Base-by-base conservation (phyloP, 2,113 vertebrate species). In the Pogona vitticeps region DNA sequence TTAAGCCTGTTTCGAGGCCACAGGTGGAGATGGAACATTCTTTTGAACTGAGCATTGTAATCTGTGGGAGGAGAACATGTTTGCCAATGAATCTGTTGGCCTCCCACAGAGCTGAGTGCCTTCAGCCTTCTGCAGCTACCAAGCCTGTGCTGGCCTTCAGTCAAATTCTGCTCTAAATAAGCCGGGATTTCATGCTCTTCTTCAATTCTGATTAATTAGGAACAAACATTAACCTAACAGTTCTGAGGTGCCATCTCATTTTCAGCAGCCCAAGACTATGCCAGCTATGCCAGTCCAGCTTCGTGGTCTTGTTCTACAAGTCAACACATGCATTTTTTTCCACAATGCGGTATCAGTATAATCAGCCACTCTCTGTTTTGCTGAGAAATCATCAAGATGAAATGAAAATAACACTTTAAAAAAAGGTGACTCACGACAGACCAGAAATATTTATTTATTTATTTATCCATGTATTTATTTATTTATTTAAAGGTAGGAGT, bases 141-240 rank as follows among this genome's bases (percentile, higher is more conserved):
- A 91, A 73, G 67, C 65, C 65, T 15, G 82, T 52, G 86, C 88
- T 94, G 85, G 90, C 89, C 91, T 93, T 94, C 83, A 92, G 92
- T 94, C 91, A 92, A 94, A 93, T 18, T 63, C 83, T 28, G 91
- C 92, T 92, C 90, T 87, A 87, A 89, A 90, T 91, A 94, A 92
- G 90, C 82, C 91, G 94, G 88, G 90, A 93, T 95, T 94, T 94
- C 93, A 94, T 93, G 92, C 91, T 91, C 88, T 91, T 94, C 89
- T 86, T 93, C 92, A 93, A 91, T 1, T 1, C 85, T 95, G 94
- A 95, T 95, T 94, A 93, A 94, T 91, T 94, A 85, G 90, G 86
- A 92, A 93, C 92, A 94, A 94, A 92, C 90, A 93, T 95, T 93
- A 95, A 93, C 91, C 84, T 83, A 94, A 90, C 91, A 91, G 90